phyloP scores from a whole-genome alignment of 2,113 vertebrate genomes.

The Suricata suricatta region DNA sequence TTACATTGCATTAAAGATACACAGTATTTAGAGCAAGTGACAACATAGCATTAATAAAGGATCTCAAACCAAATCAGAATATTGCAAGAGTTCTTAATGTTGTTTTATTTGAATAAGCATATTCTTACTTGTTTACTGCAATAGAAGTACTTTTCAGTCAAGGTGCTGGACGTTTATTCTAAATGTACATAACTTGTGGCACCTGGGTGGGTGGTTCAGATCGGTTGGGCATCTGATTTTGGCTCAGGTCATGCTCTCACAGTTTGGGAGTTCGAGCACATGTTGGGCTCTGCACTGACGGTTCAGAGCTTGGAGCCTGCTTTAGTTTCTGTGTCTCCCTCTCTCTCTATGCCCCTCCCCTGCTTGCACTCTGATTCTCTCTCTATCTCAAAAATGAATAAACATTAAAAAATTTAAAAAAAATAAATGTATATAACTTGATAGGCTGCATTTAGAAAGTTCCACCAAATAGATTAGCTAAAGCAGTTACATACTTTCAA shows the following conservation, averaged over 20 bases:
- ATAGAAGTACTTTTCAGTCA: neutral
- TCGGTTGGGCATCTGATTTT: too few relatives aligned
- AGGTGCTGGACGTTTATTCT: neutral
- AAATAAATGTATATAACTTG: neutral
- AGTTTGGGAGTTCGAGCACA: too few relatives aligned
- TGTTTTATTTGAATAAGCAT: constrained; percentile 41
- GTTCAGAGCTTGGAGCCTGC: too few relatives aligned
- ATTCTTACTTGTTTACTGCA: neutral
- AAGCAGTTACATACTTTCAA: neutral
- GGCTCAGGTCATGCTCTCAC: too few relatives aligned
- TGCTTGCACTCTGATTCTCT: too few relatives aligned
- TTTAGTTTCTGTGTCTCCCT: too few relatives aligned
- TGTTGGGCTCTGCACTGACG: too few relatives aligned
- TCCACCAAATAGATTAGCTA: neutral
- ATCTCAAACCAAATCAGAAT: neutral
- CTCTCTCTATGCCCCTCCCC: too few relatives aligned
- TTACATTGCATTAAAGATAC: neutral
- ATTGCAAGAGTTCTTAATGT: neutral
- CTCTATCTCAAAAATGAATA: neutral
- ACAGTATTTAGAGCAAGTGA: neutral
- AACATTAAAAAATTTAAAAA: too few relatives aligned
- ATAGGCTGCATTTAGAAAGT: constrained; percentile 1
- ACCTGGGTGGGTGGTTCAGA: too few relatives aligned
- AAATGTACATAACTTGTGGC: neutral
- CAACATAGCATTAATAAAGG: neutral